Base-by-base conservation (phyloP, 2,888 invertebrate genomes). In the Gasteruption jaculator region DNA sequence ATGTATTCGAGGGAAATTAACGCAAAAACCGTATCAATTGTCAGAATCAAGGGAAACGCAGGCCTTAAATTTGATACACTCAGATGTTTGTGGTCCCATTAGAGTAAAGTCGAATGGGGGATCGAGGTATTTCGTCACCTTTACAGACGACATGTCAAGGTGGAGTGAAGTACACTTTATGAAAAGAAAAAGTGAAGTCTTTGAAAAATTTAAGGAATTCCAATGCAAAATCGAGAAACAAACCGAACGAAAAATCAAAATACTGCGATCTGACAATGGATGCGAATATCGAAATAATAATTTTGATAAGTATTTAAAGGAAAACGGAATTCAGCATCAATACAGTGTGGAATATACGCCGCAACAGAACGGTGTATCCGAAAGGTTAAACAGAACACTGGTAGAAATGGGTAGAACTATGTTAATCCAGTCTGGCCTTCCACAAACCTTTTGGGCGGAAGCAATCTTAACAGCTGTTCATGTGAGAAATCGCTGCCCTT, bases 331-430 rank as follows among this genome's bases (percentile, higher is more conserved):
- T 5, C 2, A 48, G 45, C 33, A 51, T 46, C 31, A 49, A 33
- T 8, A 54, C 39, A 25, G 59, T 0, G 44, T 56, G 5, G 33
- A 58, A 2, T 45, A 59, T 25, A 57, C 46, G 6, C 61, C 57
- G 1, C 45, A 62, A 38, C 53, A 58, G 12, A 65, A 61, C 45
- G 63, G 58, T 1, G 24, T 48, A 1, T 54, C 61, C 5, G 63
- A 65, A 38, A 30, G 59, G 7, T 46, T 49, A 20, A 61, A 61
- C 20, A 39, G 56, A 2, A 63, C 58, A 4, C 34, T 62, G 1
- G 46, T 59, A 7, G 56, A 59, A 7, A 43, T 44, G 34, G 53
- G 58, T 5, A 40, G 60, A 12, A 46, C 53, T 10, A 48, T 65
- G 46, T 14, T 63, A n/a, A 16, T 43, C 1, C 47, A 57, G 15